These are phyloP conservation scores for Gila orcuttii DNA, from an alignment of 2,113 vertebrate genomes.

Conservation along the genomic window DNA sequence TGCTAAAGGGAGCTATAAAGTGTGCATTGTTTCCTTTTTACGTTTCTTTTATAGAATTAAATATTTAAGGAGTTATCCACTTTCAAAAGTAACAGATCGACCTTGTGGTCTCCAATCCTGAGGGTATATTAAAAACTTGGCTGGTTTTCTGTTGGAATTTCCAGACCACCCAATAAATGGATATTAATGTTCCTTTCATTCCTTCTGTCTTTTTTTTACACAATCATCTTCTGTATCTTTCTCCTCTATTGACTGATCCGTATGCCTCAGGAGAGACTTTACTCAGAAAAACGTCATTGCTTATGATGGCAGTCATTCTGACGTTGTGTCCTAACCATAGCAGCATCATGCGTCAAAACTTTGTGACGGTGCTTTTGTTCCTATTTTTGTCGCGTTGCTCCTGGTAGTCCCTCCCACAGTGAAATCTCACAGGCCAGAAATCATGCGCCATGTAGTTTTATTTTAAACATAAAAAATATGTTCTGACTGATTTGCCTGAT, in stretches of 20 bases:
- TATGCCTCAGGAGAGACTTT: slow-evolving; percentile 17
- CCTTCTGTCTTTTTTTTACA: slow-evolving; percentile 14
- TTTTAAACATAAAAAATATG: neutral
- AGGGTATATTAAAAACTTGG: slow-evolving; percentile 33
- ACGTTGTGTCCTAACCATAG: neutral
- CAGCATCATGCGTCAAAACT: neutral
- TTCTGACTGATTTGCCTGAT: neutral
- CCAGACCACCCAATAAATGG: slow-evolving; percentile 34
- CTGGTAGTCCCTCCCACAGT: neutral
- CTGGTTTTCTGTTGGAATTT: slow-evolving; percentile 39
- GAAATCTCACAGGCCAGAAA: neutral
- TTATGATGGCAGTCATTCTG: slow-evolving; percentile 11
- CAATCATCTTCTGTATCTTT: slow-evolving; percentile 18
- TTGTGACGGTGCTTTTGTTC: neutral
- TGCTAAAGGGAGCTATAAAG: neutral
- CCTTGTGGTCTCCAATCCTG: slow-evolving; percentile 12
- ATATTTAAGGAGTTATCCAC: slow-evolving; percentile 10
- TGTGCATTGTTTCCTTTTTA: neutral
- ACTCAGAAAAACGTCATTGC: slow-evolving; percentile 11
- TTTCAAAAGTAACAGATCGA: slow-evolving; percentile 32
- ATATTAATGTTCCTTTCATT: slow-evolving; percentile 37
- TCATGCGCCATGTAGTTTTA: neutral
- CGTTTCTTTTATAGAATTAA: neutral
- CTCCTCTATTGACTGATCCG: slow-evolving; percentile 22
- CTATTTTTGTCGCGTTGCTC: neutral